Percentiles rank a stretch among this genome's conserved stretches.
These are phyloP conservation scores for Cheirogaleus medius DNA, from an alignment of 2,113 vertebrate genomes.

Conservation along the genomic window DNA sequence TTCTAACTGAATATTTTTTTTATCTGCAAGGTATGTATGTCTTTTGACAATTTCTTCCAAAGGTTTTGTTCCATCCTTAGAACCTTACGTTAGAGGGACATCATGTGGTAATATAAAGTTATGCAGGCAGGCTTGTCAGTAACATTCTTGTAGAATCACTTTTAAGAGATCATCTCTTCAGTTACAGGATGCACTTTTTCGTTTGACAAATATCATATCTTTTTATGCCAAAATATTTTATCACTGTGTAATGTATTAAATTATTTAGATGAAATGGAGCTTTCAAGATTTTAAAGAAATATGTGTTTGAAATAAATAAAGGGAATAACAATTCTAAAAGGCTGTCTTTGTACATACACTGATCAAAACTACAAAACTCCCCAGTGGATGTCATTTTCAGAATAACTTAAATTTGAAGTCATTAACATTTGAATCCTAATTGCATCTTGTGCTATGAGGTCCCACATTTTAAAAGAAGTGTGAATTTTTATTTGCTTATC, in stretches of 20 bases:
- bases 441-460: neutral
- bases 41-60: neutral
- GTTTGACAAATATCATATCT: neutral
- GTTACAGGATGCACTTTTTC: neutral
- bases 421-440: neutral
- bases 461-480: neutral
- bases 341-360: neutral
- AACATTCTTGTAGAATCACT: neutral
- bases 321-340: neutral
- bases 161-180: neutral
- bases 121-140: neutral
- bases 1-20: neutral
- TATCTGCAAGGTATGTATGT: no score
- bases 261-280: neutral
- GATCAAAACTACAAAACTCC: neutral
- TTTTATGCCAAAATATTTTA: neutral
- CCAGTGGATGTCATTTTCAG: neutral
- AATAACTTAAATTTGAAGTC: neutral
- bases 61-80: neutral
- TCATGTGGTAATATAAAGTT: neutral
- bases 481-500: neutral
- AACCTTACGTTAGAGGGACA: constrained; percentile 49
- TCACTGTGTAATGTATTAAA: neutral
- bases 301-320: neutral
- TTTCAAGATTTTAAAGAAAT: neutral